Evolutionary conservation across 2,113 vertebrate species (phyloP).

Genomic region (Centropus bengalensis): DNA sequence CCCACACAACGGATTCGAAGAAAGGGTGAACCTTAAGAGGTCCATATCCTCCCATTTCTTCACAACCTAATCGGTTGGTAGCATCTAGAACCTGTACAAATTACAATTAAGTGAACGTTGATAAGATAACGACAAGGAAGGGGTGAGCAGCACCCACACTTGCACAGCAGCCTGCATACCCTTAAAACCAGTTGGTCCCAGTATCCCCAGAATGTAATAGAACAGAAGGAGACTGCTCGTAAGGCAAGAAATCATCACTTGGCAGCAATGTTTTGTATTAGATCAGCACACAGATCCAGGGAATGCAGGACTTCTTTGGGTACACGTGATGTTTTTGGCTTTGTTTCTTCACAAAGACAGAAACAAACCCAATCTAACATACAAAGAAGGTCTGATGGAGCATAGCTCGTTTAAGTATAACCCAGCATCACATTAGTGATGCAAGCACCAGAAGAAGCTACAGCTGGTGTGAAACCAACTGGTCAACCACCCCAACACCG

Average conservation of each 20-base stretch:
- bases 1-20: constrained; percentile 93
- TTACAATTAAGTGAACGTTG: background rate
- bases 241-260: background rate
- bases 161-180: background rate
- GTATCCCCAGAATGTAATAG: background rate
- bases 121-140: background rate
- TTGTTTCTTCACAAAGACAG: background rate
- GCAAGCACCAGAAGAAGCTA: background rate
- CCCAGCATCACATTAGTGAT: background rate
- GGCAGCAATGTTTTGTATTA: background rate
- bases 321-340: background rate
- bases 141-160: background rate
- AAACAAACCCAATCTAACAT: background rate
- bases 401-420: background rate
- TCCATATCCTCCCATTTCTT: constrained; percentile 92
- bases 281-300: background rate
- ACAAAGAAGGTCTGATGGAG: background rate
- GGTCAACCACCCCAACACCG: background rate
- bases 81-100: constrained; percentile 89
- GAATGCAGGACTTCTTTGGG: background rate
- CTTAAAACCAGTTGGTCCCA: background rate
- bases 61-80: constrained; percentile 93
- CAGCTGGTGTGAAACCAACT: background rate
- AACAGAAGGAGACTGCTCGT: background rate
- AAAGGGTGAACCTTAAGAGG: constrained; percentile 93